Base-by-base conservation (phyloP, 2,113 vertebrate genomes). In the Caranx ignobilis region DNA sequence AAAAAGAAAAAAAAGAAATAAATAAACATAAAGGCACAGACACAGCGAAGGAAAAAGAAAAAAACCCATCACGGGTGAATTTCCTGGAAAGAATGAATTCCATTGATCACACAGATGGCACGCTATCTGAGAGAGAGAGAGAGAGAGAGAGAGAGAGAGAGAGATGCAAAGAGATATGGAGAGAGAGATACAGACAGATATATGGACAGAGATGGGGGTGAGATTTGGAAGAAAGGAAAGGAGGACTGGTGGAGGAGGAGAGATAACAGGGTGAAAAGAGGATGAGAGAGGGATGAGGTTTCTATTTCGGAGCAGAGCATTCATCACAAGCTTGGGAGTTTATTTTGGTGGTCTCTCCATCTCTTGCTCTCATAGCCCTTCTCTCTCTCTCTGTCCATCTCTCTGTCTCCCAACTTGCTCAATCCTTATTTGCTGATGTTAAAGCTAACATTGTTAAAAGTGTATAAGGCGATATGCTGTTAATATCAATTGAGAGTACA, bases 81-180 rank as follows among this genome's bases (percentile, higher is more conserved):
- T 88, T 91, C 89, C 79, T 55, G 85, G 83, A 91, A 89, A 89
- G 83, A 90, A 87, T 87, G 81, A 89, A 83, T 77, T 84, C 82
- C 88, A 91, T 92, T 94, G 89, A 93, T 94, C 87, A 88, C 82
- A 80, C 82, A 85, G 89, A 93, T 93, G 85, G 84, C 80, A 80
- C 61, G 2, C 78, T 68, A 87, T 89, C 75, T 72, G 72, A 85
- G 71, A 54, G 81, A 70, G 73, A 70, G 68, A 74, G 48, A 47
- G 55, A 63, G 71, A 4, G 65, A 57, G 78, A 61, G 32, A 78
- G 76, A 77, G 32, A 63, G 31, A 34, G 3, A 50, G 3, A 73
- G 66, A 62, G 26, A n/a, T n/a, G n/a, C n/a, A n/a, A 16, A 64
- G 76, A 82, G 60, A 82, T 61, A 21, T 10, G 34, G 41, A 54